These are phyloP conservation scores for Thymallus thymallus DNA, from an alignment of 2,113 vertebrate genomes.

Conservation along the genomic window DNA sequence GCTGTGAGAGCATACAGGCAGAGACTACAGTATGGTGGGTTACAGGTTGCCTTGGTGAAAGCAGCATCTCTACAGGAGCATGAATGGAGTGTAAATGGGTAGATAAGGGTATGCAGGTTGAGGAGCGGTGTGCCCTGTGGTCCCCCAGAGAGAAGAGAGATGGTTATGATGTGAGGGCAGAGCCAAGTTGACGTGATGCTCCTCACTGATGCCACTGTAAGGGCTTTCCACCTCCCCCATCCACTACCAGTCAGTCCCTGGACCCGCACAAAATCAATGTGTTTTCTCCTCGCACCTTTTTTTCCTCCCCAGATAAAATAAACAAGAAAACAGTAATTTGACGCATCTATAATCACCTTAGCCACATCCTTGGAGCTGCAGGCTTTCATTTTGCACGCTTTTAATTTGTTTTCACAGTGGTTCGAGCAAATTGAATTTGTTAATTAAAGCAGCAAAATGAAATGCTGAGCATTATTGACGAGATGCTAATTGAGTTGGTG, in stretches of 20 bases:
- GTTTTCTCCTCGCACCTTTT: conserved; percentile 26
- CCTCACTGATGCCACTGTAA: too few relatives aligned
- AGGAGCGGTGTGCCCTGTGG: too few relatives aligned
- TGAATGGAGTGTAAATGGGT: too few relatives aligned
- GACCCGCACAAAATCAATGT: conserved; percentile 41
- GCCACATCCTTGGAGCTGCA: conserved; percentile 81
- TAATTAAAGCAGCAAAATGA: conserved; percentile 99
- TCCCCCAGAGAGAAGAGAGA: too few relatives aligned
- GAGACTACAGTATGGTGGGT: too few relatives aligned
- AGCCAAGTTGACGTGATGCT: too few relatives aligned
- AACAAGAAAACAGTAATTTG: conserved; percentile 74
- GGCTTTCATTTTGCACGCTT: conserved; percentile 90
- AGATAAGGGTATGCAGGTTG: too few relatives aligned
- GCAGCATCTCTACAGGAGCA: too few relatives aligned
- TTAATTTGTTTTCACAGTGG: conserved; percentile 99
- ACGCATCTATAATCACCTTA: conserved; percentile 86
- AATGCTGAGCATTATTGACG: conserved; percentile 99
- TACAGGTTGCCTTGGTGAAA: too few relatives aligned
- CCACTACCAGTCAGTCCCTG: conserved; percentile 7
- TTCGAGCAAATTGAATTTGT: conserved; percentile 99
- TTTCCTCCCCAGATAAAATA: conserved; percentile 67
- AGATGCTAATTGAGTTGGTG: conserved; percentile 98
- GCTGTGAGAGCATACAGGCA: too few relatives aligned
- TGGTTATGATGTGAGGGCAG: too few relatives aligned
- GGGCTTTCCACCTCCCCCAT: not conserved